Evolutionary conservation across 2,797 vertebrate species (phyloP), one percentile per base, ranked within the genome.

Genomic region (Synaphobranchus kaupii): DNA sequence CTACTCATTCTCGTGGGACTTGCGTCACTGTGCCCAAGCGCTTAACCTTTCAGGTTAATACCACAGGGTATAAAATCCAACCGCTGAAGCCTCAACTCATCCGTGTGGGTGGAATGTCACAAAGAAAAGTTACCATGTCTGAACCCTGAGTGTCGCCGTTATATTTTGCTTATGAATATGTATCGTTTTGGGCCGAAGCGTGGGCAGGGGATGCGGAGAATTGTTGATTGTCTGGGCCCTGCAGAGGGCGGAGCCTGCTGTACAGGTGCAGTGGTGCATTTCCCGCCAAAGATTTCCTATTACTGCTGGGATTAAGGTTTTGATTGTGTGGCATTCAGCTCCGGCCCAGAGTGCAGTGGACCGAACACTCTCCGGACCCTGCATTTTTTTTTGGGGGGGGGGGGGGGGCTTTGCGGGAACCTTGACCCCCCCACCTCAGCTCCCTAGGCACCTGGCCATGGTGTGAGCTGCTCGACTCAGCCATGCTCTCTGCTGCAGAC

Each of bases 401-500:
- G 1, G 44, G 44, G 39, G 76, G 39, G 81, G 31, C 85, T 80
- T 60, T 48, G 76, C 15, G 17, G 20, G n/a, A 22, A 66, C 28
- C 85, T 85, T 54, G 73, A 66, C 44, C 76, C 76, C 39, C 76
- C 4, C 15, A 4, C 39, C 6, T 20, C 76, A 20, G 39, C 76
- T 80, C 13, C 50, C 17, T 4, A 31, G 50, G 94, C 94, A 92
- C 94, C n/a, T 94, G 95, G 94, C 94, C 96, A 94, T 92, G 88
- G 88, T 92, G 90, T 89, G 91, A 88, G 81, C 90, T 90, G 93
- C 92, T 87, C 89, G 83, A 60, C 88, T 90, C 88, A 92, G 93
- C 90, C 90, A 93, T 84, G 7, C 91, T 93, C 92, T 93, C 91
- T 92, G 94, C 90, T 92, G 90, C 90, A 68, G 28, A 71, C 68